Evolutionary conservation across 2,113 vertebrate species (phyloP), one percentile per base, ranked within the genome.

Genomic region (Seriola quinqueradiata): DNA sequence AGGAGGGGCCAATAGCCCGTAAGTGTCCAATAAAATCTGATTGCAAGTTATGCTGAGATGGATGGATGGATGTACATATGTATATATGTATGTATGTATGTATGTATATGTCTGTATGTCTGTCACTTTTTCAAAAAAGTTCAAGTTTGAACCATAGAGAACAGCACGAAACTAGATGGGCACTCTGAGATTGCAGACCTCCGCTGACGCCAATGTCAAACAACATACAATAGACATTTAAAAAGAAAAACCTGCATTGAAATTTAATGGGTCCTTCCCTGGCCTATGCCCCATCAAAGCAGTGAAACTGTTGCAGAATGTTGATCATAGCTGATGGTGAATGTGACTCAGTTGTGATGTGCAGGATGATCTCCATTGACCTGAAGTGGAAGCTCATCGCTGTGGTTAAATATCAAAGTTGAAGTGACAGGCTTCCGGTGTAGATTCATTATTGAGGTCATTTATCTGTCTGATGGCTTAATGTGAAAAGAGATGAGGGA

Each of bases 1-100:
- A 36, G 95, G 95, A 23, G 95, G 95, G 78, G 83, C 95, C 88
- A 97, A 95, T 85, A 97, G 94, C 67, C 94, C 96, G 98, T 99
- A 95, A 99, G 97, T 97, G 58, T 77, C 61, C 9, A 23, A 17
- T 44, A 11, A 52, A 38, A 4, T 78, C 12, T 66, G 7, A 57
- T 16, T 64, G 16, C 9, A 32, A 75, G 11, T 19, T 50, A 46
- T 32, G 8, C 48, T 54, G 13, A 0, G 4, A 25, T 50, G 13
- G 60, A 57, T 42, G 5, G 3, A 40, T 25, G 19, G 11, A 65
- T 44, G 14, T n/a, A n/a, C n/a, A n/a, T n/a, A n/a, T n/a, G n/a
- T n/a, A n/a, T n/a, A n/a, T 28, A 48, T 57, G 50, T 2, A 57
- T 42, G 5, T 2, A 40, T 32, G 19, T 7, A 65, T 44, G 10